Percentiles rank a stretch among this genome's conserved stretches.
phyloP scores from a whole-genome alignment of 1,140 invertebrate species.

The Colletes gigas region DNA sequence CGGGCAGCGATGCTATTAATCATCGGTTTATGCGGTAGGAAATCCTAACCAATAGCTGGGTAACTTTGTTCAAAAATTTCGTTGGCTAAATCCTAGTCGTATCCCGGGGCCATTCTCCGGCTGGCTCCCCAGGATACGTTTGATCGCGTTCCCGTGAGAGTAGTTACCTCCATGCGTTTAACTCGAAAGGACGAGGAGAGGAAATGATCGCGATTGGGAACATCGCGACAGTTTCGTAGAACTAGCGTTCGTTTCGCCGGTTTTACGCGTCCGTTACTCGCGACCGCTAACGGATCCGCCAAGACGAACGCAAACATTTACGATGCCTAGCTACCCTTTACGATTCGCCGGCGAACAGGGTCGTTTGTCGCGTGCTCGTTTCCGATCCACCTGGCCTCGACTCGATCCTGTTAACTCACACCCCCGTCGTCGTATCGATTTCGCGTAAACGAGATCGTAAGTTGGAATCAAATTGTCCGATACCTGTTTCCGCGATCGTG shows the following conservation, averaged over 20 bases:
- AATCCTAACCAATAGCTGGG: too few species aligned
- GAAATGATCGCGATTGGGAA: not conserved
- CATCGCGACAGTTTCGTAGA: not conserved
- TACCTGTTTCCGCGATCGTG: too few species aligned
- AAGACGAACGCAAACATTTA: conserved; percentile 1
- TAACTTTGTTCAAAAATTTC: too few species aligned
- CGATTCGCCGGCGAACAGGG: not conserved
- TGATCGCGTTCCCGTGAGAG: not conserved
- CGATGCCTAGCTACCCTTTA: not conserved
- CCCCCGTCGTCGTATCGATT: not conserved
- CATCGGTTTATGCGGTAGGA: too few species aligned
- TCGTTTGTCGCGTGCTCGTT: conserved; percentile 2
- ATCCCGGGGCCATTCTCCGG: too few species aligned
- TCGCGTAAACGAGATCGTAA: not conserved
- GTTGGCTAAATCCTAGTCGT: too few species aligned
- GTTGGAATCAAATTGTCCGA: too few species aligned
- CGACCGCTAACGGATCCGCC: conserved; percentile 1
- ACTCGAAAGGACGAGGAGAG: conserved; percentile 1
- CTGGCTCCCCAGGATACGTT: too few species aligned
- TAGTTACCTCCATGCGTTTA: not conserved
- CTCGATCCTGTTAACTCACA: not conserved
- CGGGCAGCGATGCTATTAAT: too few species aligned
- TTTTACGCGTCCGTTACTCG: not conserved
- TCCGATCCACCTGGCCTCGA: not conserved
- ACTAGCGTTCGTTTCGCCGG: not conserved